phyloP scores from a whole-genome alignment of 1,140 invertebrate species.

The Euborellia annulipes region DNA sequence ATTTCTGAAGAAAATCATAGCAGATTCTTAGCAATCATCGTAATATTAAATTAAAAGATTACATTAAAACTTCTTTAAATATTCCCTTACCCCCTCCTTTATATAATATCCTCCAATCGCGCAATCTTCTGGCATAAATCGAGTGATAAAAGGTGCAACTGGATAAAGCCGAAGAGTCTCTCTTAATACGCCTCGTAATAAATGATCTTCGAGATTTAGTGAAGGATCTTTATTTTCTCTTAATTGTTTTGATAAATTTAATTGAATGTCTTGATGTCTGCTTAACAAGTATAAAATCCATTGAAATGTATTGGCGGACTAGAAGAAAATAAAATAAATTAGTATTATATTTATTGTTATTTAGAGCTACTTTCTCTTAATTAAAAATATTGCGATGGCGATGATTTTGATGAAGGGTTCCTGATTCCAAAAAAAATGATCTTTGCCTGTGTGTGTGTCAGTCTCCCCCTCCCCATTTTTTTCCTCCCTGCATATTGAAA shows the following conservation, averaged over 20 bases:
- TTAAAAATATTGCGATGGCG: too few relatives aligned
- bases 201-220: conserved; percentile 6
- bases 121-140: conserved; percentile 47
- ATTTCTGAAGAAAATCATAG: too few relatives aligned
- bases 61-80: conserved; percentile 10
- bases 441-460: too few relatives aligned
- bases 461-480: too few relatives aligned
- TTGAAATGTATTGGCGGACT: conserved; percentile 69
- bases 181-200: conserved; percentile 47
- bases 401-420: too few relatives aligned
- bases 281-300: conserved; percentile 64
- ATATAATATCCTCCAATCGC: conserved; percentile 45
- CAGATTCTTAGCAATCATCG: too few relatives aligned
- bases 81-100: conserved; percentile 50
- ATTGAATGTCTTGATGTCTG: conserved; percentile 40
- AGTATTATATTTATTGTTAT: too few relatives aligned
- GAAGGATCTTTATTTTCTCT: too few relatives aligned
- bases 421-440: too few relatives aligned
- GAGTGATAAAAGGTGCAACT: conserved; percentile 66
- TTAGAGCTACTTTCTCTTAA: too few relatives aligned
- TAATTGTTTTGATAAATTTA: conserved; percentile 34
- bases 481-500: too few relatives aligned
- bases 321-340: conserved; percentile 20
- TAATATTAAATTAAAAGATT: too few relatives aligned
- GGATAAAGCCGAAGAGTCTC: conserved; percentile 75